Conservation (phyloP, 2,113 vertebrate genomes). For the Alaudala cheleensis region DNA sequence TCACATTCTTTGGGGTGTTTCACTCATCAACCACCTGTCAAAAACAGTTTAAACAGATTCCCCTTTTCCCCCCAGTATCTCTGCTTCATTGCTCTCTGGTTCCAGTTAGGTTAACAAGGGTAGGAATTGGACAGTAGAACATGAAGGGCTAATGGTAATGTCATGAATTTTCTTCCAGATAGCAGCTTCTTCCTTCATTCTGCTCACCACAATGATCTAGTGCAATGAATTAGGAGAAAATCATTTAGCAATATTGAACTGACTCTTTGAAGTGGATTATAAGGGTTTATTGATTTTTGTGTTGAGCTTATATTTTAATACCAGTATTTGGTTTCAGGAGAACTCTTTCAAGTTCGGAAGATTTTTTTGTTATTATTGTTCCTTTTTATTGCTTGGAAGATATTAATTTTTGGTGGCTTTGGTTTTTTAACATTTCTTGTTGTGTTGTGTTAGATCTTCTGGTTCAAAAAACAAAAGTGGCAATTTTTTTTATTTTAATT, state of each 20-base stretch:
- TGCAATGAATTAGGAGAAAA: neutral
- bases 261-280: neutral
- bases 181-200: neutral
- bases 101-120: neutral
- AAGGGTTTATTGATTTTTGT: constrained; percentile 30
- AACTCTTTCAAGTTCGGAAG: neutral
- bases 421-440: neutral
- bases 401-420: accelerated
- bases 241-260: neutral
- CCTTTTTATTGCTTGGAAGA: neutral
- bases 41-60: neutral
- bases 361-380: neutral
- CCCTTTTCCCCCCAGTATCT: neutral
- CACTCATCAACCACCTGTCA: neutral
- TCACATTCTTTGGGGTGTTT: neutral
- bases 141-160: neutral
- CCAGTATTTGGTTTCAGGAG: neutral
- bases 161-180: neutral
- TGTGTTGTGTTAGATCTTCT: neutral
- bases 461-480: neutral
- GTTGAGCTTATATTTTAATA: constrained; percentile 15
- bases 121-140: neutral
- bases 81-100: neutral
- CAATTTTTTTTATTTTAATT: neutral
- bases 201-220: neutral